Base-by-base conservation (phyloP, 2,888 invertebrate genomes). In the Liposcelis brunnea region DNA sequence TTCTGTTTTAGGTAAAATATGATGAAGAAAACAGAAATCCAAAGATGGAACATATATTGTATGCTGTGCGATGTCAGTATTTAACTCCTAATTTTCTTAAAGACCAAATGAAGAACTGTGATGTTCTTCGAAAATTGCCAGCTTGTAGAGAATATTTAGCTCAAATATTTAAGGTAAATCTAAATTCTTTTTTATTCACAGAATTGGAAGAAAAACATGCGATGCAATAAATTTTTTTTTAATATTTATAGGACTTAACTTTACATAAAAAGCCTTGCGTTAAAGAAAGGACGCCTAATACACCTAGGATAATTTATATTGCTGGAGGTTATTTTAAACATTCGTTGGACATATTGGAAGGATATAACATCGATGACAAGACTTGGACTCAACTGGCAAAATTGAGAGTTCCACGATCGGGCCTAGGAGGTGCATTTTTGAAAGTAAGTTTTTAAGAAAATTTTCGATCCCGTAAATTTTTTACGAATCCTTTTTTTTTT, bases 81-180 rank as follows among this genome's bases (percentile, higher is more conserved):
- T 71, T 93, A 33, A 86, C 91, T 31, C 91, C 93, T 4, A 80
- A 76, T 58, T 93, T 91, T 63, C 71, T 93, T 40, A 80, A 84
- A 53, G 85, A 90, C 52, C 90, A 93, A 66, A 83, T 93, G 76
- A 82, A 79, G 56, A 83, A 84, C 56, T 93, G 91, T 62, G 80
- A 82, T 48, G 78, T 91, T 11, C 68, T 93, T 37, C 80, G 80
- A 58, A 87, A 86, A 60, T 80, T 82, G 35, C 89, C 89, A 2
- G 85, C 86, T 3, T 91, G 91, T 56, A 72, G 83, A 50, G 87
- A 89, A 59, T 91, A 91, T 64, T 69, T 93, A 52, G 83, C 84
- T 16, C 80, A 82, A 61, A 89, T 90, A 61, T 87, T 89, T 59
- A 80, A 82, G 69, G 76, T 75, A 52, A 53, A 51, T 48, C 8